phyloP scores from a whole-genome alignment of 2,888 invertebrate species.

The Geotrupes spiniger region DNA sequence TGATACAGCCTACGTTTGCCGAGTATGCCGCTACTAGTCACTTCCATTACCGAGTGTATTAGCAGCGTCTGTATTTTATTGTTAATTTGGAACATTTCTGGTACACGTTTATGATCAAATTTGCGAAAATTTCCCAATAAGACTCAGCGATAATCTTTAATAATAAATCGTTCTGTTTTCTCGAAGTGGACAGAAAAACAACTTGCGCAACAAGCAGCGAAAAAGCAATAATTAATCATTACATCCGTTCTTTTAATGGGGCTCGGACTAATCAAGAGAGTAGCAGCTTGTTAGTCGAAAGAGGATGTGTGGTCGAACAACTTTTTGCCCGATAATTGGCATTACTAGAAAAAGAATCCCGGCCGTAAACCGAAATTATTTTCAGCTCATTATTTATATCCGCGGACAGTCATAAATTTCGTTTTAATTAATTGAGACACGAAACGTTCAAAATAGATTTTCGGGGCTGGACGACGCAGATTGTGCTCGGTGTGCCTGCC shows the following conservation, averaged over 20 bases:
- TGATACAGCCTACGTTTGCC: too few relatives aligned
- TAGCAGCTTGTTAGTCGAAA: constrained; percentile 33
- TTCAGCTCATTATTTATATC: constrained; percentile 18
- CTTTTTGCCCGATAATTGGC: constrained; percentile 33
- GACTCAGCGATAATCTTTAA: too few relatives aligned
- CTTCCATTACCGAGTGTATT: too few relatives aligned
- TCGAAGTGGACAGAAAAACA: too few relatives aligned
- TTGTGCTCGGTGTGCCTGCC: background rate
- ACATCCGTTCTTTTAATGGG: constrained; percentile 31
- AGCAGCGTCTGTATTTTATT: too few relatives aligned
- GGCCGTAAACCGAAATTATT: constrained; percentile 25
- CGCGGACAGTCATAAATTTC: constrained; percentile 10
- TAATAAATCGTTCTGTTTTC: too few relatives aligned
- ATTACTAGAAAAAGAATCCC: constrained; percentile 26
- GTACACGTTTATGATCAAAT: too few relatives aligned
- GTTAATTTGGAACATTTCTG: too few relatives aligned
- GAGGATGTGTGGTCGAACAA: constrained; percentile 31
- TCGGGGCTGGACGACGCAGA: background rate
- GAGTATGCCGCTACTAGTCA: too few relatives aligned
- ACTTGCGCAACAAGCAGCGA: background rate
- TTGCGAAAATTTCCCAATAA: too few relatives aligned
- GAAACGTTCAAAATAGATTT: constrained; percentile 4
- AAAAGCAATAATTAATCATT: constrained; percentile 34
- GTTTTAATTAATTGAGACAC: constrained; percentile 16
- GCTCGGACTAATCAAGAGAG: constrained; percentile 32